Percentiles rank a stretch among this genome's conserved stretches.
phyloP scores from a whole-genome alignment of 2,888 invertebrate species.

The Anticlea derivata region DNA sequence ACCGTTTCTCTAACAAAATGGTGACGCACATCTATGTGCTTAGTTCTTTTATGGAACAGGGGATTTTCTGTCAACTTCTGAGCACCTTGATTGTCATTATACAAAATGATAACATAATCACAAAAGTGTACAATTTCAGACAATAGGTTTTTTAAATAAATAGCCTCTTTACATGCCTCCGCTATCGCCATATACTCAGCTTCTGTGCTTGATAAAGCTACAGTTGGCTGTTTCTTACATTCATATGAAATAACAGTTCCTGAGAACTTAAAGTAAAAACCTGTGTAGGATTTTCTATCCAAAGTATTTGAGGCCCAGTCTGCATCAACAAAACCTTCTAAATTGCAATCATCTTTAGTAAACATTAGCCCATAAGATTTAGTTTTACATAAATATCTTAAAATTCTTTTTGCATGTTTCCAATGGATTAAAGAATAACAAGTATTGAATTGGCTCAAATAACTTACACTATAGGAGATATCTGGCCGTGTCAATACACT shows the following conservation, averaged over 20 bases:
- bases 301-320: neutral
- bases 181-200: neutral
- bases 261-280: neutral
- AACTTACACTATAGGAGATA: slow-evolving; percentile 32
- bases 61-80: neutral
- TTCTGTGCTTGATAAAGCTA: slow-evolving; percentile 3
- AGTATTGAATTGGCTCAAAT: slow-evolving; percentile 37
- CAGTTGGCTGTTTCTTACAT: neutral
- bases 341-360: neutral
- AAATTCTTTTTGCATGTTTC: slow-evolving; percentile 22
- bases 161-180: neutral
- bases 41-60: neutral
- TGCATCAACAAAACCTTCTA: neutral
- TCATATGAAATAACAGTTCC: neutral
- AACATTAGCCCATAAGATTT: slow-evolving; percentile 32
- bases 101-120: neutral
- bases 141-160: slow-evolving; percentile 1
- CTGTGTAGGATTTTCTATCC: neutral
- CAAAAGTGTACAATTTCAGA: neutral
- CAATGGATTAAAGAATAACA: slow-evolving; percentile 29
- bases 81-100: slow-evolving; percentile 3
- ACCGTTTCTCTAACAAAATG: neutral
- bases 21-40: slow-evolving; percentile 1
- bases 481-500: slow-evolving; percentile 35
- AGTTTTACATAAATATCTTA: slow-evolving; percentile 32